Conservation (phyloP, 2,113 vertebrate genomes). For the Cryptotis parvus region DNA sequence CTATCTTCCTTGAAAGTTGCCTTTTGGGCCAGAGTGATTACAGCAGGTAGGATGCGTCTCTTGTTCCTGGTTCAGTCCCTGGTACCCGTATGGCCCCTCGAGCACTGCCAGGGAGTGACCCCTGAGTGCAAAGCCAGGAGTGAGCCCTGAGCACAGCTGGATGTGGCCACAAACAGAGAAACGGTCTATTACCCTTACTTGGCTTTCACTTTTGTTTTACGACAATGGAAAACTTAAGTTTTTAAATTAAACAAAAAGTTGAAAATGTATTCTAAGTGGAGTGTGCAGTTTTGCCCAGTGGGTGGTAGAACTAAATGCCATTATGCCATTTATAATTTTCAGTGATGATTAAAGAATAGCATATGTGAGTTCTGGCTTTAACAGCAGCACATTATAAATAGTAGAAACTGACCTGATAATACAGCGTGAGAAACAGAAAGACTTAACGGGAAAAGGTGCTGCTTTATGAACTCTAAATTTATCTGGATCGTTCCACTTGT, state of each 20-base stretch:
- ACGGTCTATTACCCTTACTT: constrained; percentile 30
- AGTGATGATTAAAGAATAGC: constrained; percentile 58
- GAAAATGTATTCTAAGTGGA: constrained; percentile 44
- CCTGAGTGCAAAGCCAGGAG: too few relatives aligned
- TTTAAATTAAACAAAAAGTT: background rate
- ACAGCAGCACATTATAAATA: constrained; percentile 58
- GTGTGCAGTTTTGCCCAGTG: constrained; percentile 42
- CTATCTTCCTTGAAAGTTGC: background rate
- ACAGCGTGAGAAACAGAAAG: background rate
- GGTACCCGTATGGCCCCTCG: too few relatives aligned
- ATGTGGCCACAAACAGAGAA: too few relatives aligned
- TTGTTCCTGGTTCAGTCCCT: too few relatives aligned
- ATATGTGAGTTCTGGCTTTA: background rate
- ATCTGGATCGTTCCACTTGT: background rate
- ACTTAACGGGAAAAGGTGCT: background rate
- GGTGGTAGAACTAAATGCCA: constrained; percentile 62
- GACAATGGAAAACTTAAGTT: constrained; percentile 36
- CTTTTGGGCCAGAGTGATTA: too few relatives aligned
- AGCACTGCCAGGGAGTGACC: too few relatives aligned
- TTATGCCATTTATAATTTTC: constrained; percentile 60
- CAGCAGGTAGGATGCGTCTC: too few relatives aligned
- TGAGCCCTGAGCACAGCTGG: too few relatives aligned
- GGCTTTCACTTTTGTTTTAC: constrained; percentile 48
- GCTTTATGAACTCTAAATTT: constrained; percentile 2
- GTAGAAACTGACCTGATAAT: constrained; percentile 56